phyloP scores from a whole-genome alignment of 1,140 invertebrate genomes.

The Aphelinus certus region DNA sequence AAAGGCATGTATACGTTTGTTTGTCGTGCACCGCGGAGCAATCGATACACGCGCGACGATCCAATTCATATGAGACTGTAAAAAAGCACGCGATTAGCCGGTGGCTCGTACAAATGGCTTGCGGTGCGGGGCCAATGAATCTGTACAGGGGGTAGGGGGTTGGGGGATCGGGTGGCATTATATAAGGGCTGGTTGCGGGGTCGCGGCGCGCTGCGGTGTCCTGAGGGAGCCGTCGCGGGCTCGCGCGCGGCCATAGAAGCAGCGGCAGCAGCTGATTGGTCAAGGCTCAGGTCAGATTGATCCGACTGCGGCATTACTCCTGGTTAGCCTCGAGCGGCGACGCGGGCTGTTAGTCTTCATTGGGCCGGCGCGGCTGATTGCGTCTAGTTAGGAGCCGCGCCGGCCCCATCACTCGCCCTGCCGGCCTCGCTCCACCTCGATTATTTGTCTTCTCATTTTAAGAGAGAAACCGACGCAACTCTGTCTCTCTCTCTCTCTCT shows the following conservation, averaged over 20 bases:
- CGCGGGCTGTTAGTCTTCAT: conserved; percentile 64
- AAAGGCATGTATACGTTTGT: no score
- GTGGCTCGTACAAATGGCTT: no score
- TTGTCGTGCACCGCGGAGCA: no score
- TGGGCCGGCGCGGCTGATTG: conserved; percentile 59
- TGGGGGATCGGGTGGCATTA: no score
- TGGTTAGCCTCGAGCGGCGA: conserved; percentile 62
- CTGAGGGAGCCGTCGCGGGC: conserved; percentile 8
- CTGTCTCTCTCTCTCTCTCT: background rate
- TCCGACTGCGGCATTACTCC: conserved; percentile 63
- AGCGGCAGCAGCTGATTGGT: conserved; percentile 21
- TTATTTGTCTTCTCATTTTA: conserved; percentile 64
- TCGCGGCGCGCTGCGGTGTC: background rate
- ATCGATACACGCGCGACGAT: no score
- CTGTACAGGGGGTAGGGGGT: background rate
- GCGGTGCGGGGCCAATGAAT: background rate
- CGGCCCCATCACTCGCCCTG: conserved; percentile 59
- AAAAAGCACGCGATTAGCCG: no score
- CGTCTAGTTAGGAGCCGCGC: conserved; percentile 62
- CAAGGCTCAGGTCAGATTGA: conserved; percentile 58
- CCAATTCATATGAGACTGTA: no score
- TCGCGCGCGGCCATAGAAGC: background rate
- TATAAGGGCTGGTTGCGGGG: no score
- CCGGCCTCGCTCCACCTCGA: conserved; percentile 54
- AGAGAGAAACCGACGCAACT: conserved; percentile 44